Conservation (phyloP, 2,113 vertebrate genomes). For the Bucco capensis region DNA sequence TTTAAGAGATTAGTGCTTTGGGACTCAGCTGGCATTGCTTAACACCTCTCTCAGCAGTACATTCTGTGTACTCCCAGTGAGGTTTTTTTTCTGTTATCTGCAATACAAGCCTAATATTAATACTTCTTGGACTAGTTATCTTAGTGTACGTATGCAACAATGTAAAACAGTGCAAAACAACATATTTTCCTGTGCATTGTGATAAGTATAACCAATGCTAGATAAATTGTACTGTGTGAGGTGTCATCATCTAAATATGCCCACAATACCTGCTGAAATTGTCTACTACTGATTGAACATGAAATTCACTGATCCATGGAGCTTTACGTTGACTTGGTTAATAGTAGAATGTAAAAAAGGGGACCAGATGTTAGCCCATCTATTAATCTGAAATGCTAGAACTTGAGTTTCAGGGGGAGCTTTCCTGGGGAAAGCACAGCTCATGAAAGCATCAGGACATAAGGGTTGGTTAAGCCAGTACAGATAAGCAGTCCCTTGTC, state of each 20-base stretch:
- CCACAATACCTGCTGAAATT: background rate
- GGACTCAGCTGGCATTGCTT: background rate
- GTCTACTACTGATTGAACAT: background rate
- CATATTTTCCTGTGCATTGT: background rate
- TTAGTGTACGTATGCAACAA: background rate
- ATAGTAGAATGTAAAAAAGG: background rate
- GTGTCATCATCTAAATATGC: background rate
- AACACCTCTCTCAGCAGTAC: background rate
- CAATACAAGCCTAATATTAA: background rate
- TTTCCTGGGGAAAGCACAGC: background rate
- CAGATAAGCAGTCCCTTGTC: background rate
- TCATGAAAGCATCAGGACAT: background rate
- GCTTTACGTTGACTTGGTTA: background rate
- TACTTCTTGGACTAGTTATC: background rate
- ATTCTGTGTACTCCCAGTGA: background rate
- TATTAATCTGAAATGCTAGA: background rate
- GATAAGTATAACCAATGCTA: background rate
- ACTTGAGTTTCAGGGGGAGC: background rate
- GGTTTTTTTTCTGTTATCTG: background rate
- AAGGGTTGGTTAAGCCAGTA: background rate
- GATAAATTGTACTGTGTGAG: background rate
- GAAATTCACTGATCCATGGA: background rate
- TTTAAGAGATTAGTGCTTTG: accelerated
- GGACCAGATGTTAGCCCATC: background rate
- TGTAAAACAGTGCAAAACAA: background rate